A percentile compares a stretch with the other conserved stretches of the same genome.
These are phyloP conservation scores for Rallus crepitans DNA, from an alignment of 2,797 vertebrate genomes.

Conservation along the genomic window DNA sequence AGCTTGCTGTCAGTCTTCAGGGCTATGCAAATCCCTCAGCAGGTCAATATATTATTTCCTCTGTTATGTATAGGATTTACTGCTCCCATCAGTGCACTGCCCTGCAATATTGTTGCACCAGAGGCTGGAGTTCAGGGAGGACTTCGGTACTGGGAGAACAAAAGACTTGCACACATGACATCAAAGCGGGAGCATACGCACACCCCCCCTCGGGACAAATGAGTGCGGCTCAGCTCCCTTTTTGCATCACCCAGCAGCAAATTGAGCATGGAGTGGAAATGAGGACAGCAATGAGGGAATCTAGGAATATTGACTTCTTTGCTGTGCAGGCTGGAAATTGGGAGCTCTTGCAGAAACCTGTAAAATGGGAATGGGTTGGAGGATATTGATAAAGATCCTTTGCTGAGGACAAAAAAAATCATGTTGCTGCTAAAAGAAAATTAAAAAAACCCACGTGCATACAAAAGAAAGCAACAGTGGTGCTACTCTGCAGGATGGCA, in stretches of 20 bases:
- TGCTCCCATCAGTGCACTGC: not conserved
- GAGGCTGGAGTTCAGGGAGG: not conserved
- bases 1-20: not conserved
- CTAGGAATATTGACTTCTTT: not conserved
- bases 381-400: not conserved
- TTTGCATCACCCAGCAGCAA: constrained; percentile 21
- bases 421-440: not conserved
- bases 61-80: not conserved
- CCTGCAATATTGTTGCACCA: not conserved
- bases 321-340: not conserved
- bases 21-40: not conserved
- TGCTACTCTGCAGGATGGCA: not conserved
- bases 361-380: not conserved
- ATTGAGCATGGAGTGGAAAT: constrained; percentile 42
- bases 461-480: not conserved
- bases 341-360: not conserved
- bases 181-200: fast-evolving
- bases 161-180: constrained; percentile 2
- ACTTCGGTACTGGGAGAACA: not conserved
- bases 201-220: not conserved
- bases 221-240: not conserved
- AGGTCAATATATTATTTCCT: constrained; percentile 40
- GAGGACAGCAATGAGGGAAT: constrained; percentile 24
- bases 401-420: not conserved
- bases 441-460: not conserved